Evolutionary conservation across 2,797 vertebrate species (phyloP), one percentile per base, ranked within the genome.

Genomic region (Intellagama lesueurii): DNA sequence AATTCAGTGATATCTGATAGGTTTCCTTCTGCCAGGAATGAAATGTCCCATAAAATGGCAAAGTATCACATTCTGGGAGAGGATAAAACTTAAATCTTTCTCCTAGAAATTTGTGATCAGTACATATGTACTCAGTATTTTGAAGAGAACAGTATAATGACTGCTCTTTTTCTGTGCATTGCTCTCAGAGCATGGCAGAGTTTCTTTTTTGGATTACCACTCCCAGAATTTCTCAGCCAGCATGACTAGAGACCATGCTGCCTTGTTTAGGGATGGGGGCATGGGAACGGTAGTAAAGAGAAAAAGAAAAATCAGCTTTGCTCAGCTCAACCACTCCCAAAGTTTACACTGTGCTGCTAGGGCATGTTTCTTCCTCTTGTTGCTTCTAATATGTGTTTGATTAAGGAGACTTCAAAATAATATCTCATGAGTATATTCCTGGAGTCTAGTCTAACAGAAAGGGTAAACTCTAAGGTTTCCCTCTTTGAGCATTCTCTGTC

Each of bases 111-210:
- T 91, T 76, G 93, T 69, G 90, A 92, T 82, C 44, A 90, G 94
- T 64, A 1, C 40, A 1, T 94, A 94, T 81, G 85, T 30, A 56
- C 7, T 81, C 92, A 94, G 94, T 93, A 94, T 96, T 96, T 94
- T 91, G 92, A 91, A 95, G 91, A 94, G 84, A 83, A 0, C 35
- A 89, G 89, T 90, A 89, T 89, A 92, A 92, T 92, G 91, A 90
- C 0, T 68, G 87, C 83, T 69, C 0, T 92, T 5, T 14, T 64
- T 64, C 16, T 4, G 60, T 56, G 12, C 16, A 22, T 64, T 22
- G 19, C 60, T 64, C 60, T 64, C 16, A 64, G 16, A 64, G 16
- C 60, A 64, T 22, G 60, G 19, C 60, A 64, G 60, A 19, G 19
- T 17, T 64, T 64, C 2, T 64, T 64, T 64, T 64, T 64, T 64